These are phyloP conservation scores for Pelodytes ibericus DNA, from an alignment of 2,797 vertebrate genomes.

Conservation along the genomic window DNA sequence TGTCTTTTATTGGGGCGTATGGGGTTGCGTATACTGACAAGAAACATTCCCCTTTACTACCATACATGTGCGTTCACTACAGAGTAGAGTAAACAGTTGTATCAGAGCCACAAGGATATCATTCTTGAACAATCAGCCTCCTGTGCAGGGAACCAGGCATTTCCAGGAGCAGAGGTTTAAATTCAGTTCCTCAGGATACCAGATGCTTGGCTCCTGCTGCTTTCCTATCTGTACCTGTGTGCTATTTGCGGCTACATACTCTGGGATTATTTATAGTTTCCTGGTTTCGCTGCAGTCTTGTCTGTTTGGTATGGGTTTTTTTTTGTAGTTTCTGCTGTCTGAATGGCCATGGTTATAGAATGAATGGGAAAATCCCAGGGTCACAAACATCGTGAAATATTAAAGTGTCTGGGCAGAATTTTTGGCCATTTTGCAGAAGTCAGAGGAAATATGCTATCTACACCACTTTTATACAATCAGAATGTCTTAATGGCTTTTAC, in stretches of 20 bases:
- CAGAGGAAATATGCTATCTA: conserved; percentile 47
- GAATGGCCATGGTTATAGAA: conserved; percentile 44
- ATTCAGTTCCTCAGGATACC: conserved; percentile 48
- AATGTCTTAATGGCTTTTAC: conserved; percentile 31
- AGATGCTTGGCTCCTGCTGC: conserved; percentile 53
- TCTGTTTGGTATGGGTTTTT: conserved; percentile 26
- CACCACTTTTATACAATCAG: conserved; percentile 21
- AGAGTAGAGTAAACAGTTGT: conserved; percentile 50
- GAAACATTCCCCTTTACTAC: no score
- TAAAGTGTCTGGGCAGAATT: conserved; percentile 43
- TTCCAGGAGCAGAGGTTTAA: conserved; percentile 39
- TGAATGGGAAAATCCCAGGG: conserved; percentile 53
- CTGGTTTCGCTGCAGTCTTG: conserved; percentile 16
- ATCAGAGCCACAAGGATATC: conserved; percentile 38
- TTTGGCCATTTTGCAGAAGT: conserved; percentile 43
- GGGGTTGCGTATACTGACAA: no score
- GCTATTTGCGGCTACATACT: conserved; percentile 43
- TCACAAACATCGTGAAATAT: conserved; percentile 53
- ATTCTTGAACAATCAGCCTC: conserved; percentile 47
- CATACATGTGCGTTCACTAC: conserved; percentile 25
- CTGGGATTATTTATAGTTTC: conserved; percentile 49
- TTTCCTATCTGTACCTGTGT: conserved; percentile 52
- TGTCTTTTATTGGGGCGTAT: no score
- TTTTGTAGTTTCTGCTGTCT: conserved; percentile 41
- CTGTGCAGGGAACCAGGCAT: conserved; percentile 25